Base-by-base conservation (phyloP, 2,113 vertebrate species). In the Spizaetus ornatus region DNA sequence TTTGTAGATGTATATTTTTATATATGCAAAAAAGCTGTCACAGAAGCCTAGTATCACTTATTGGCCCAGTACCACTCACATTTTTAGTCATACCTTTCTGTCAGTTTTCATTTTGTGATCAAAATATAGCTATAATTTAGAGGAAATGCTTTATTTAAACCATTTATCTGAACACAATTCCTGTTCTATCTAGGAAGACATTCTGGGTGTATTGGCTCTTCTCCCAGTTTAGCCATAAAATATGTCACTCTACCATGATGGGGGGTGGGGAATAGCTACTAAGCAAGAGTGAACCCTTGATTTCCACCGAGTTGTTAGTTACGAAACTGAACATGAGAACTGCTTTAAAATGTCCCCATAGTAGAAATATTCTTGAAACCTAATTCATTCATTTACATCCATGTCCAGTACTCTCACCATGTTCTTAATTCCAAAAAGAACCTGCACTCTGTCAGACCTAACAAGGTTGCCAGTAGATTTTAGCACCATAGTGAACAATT, bases 171-270 rank as follows among this genome's bases (percentile, higher is more conserved):
- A 93, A 90, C 82, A 87, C 62, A 88, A 88, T 92, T 96, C 48
- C 27, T 69, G 19, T 81, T 88, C 74, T 80, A 96, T 88, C 74
- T 80, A 96, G 88, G 66, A 92, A 91, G 40, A 90, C 9, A 12
- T 80, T 71, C 82, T 92, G 74, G 27, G 31, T 76, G 23, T 80
- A 34, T 29, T 95, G 82, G 95, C 79, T 88, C 32, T 62, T 86
- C 63, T 93, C 80, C 91, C 90, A 92, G 74, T 90, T 92, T 85
- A 94, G 66, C 82, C 92, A 90, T 50, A 72, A 95, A 93, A 90
- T 79, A 78, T 55, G 66, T 82, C 74, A 82, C 52, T 89, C 59
- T 76, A 72, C 61, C 47, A 67, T 61, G 66, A 76, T 59, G 45
- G 40, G 56, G 23, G 8, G 12, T 42, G 19, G 11, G 23, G 19